These are phyloP conservation scores for Mus musculus DNA, from an alignment of 2,113 vertebrate genomes.

Conservation along the genomic window GRCm39 chr5:76720001-76720500, in stretches of 20 bases:
- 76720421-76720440: no score
- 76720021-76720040: background rate
- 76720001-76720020: background rate
- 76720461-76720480: no score
- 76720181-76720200: background rate
- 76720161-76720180: background rate
- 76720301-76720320: no score
- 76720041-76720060: background rate
- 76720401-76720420: background rate
- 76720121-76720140: background rate
- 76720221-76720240: no score
- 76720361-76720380: background rate
- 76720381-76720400: background rate
- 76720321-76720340: no score
- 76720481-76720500: no score
- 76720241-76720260: no score
- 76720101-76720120: background rate
- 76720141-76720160: background rate
- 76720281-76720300: no score
- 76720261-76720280: no score
- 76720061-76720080: background rate
- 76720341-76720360: no score
- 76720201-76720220: background rate
- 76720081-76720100: background rate
- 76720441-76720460: no score